Percentiles rank a stretch among this genome's conserved stretches.
These are phyloP conservation scores for Tadarida brasiliensis DNA, from an alignment of 2,797 vertebrate species.

Conservation along the genomic window DNA sequence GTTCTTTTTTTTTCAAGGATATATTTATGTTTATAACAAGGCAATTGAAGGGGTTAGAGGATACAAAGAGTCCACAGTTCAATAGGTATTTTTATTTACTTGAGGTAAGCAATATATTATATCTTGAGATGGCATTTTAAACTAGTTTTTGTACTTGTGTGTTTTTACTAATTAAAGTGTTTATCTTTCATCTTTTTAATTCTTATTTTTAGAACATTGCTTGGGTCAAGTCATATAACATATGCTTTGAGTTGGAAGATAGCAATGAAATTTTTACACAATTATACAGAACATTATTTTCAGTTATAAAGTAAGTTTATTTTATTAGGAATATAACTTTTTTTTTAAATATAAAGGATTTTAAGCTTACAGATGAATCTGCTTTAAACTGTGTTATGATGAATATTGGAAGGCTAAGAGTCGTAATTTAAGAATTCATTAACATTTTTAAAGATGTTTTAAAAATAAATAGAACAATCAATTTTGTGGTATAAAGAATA, in stretches of 20 bases:
- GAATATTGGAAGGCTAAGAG: not conserved
- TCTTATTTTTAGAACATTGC: conserved; percentile 94
- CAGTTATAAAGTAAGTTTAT: conserved; percentile 98
- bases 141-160: conserved; percentile 40
- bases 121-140: conserved; percentile 7
- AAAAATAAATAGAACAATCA: conserved; percentile 17
- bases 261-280: conserved; percentile 99
- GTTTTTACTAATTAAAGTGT: conserved; percentile 50
- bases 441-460: conserved; percentile 31
- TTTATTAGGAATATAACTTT: conserved; percentile 29
- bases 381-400: not conserved
- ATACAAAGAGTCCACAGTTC: conserved; percentile 99
- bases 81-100: conserved; percentile 99
- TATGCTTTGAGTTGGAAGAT: conserved; percentile 99
- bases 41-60: conserved; percentile 98
- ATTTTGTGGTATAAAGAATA: not conserved
- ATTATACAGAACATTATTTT: conserved; percentile 97
- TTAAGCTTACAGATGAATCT: not conserved
- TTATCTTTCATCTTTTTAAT: conserved; percentile 21
- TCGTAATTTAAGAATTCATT: conserved; percentile 15
- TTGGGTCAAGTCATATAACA: conserved; percentile 99
- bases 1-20: conserved; percentile 90
- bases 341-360: conserved; percentile 29
- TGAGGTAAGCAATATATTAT: conserved; percentile 90
- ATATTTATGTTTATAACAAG: conserved; percentile 99